Evolutionary conservation across 2,113 vertebrate genomes (phyloP).

Genomic region (Forbesichthys papilliferus): DNA sequence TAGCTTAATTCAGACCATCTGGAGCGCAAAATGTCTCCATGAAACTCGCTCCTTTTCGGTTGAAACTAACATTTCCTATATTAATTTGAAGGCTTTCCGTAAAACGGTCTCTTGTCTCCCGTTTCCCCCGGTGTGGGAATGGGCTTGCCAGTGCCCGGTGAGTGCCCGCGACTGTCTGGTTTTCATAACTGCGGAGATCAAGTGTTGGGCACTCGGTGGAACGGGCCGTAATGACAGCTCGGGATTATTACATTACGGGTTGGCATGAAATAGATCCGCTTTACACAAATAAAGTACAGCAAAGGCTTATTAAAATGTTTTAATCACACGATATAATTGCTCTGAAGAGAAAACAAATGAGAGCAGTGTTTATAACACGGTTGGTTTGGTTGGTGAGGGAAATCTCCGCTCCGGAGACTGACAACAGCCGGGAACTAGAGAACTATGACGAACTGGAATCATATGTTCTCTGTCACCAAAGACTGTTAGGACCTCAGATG

Average conservation of each 20-base stretch:
- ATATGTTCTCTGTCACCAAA: conserved; percentile 72
- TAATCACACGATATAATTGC: conserved; percentile 79
- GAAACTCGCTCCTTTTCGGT: conserved; percentile 54
- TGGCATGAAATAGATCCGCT: conserved; percentile 81
- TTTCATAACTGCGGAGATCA: conserved; percentile 76
- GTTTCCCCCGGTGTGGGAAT: conserved; percentile 41
- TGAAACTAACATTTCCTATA: conserved; percentile 76
- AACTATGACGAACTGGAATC: conserved; percentile 75
- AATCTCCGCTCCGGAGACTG: conserved; percentile 52
- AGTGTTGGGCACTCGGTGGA: conserved; percentile 59
- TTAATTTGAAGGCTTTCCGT: conserved; percentile 70
- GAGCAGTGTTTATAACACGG: conserved; percentile 76
- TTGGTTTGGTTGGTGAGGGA: conserved; percentile 74
- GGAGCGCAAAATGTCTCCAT: conserved; percentile 61
- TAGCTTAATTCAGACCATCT: conserved; percentile 71
- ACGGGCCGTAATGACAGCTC: conserved; percentile 78
- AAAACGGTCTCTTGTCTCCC: conserved; percentile 56
- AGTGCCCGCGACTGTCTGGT: conserved; percentile 71
- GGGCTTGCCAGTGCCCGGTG: conserved; percentile 39
- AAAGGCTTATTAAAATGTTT: conserved; percentile 77
- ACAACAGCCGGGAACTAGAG: conserved; percentile 74
- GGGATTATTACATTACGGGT: conserved; percentile 82
- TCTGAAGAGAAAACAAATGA: conserved; percentile 78
- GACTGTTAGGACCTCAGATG: conserved; percentile 48
- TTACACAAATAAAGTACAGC: conserved; percentile 79